phyloP scores from a whole-genome alignment of 2,888 invertebrate species.

The Acanthoscelides obtectus region DNA sequence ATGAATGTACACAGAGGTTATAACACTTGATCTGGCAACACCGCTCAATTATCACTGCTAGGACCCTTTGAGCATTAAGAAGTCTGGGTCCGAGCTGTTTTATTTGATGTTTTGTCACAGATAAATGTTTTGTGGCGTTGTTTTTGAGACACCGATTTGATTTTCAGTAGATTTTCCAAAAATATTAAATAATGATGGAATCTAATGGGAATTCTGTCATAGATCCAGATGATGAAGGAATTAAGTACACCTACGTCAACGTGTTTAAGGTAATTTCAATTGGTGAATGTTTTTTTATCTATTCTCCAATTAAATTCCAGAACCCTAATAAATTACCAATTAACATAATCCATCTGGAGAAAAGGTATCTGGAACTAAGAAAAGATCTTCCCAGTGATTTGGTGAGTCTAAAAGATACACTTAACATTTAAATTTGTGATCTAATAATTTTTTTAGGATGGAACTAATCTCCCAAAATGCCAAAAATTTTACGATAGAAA shows the following conservation, averaged over 20 bases:
- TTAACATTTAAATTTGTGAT: not conserved
- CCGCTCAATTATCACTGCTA: too few species aligned
- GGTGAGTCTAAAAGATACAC: constrained; percentile 20
- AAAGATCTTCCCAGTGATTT: constrained; percentile 26
- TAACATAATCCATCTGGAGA: constrained; percentile 45
- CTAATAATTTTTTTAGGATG: constrained; percentile 28
- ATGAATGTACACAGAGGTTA: too few species aligned
- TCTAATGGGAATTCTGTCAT: not conserved
- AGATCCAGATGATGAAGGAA: constrained; percentile 5
- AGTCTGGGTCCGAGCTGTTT: too few species aligned
- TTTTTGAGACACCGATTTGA: too few species aligned
- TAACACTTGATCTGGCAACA: too few species aligned
- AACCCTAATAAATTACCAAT: constrained; percentile 57
- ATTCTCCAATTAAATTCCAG: constrained; percentile 50
- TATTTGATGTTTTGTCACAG: too few species aligned
- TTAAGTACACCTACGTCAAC: constrained; percentile 16
- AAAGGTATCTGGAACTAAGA: constrained; percentile 27
- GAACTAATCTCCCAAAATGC: constrained; percentile 15
- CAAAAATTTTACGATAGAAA: constrained; percentile 30
- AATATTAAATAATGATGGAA: not conserved
- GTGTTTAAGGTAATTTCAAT: constrained; percentile 18
- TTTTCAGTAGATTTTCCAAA: constrained; percentile 40
- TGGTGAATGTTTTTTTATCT: not conserved
- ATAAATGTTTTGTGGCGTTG: too few species aligned
- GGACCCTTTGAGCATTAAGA: too few species aligned